These are phyloP conservation scores for Daboia siamensis DNA, from an alignment of 2,113 vertebrate species.

Conservation along the genomic window DNA sequence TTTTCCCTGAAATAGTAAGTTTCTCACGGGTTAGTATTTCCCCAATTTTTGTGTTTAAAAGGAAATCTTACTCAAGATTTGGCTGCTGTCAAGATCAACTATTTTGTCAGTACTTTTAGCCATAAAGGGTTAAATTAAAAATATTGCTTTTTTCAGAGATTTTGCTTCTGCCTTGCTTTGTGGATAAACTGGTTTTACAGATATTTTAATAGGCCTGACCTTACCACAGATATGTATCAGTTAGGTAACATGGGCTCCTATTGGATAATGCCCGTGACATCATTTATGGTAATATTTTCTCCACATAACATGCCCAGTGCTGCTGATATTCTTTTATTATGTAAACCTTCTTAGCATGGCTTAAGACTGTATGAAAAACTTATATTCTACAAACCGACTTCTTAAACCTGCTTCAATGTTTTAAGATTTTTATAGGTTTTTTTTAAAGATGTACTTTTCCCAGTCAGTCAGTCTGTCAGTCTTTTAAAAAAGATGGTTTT, in stretches of 20 bases:
- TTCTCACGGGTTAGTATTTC: not conserved
- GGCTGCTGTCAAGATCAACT: not conserved
- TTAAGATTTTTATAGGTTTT: not conserved
- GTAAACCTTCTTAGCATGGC: not conserved
- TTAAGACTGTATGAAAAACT: not conserved
- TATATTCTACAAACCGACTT: not conserved
- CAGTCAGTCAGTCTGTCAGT: not conserved
- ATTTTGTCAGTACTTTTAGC: not conserved
- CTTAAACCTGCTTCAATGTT: not conserved
- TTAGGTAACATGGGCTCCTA: not conserved
- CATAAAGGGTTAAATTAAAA: not conserved
- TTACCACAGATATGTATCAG: not conserved
- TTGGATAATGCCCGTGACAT: not conserved
- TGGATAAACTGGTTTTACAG: not conserved
- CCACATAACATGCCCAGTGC: not conserved
- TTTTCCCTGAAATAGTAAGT: not conserved
- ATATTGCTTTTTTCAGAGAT: not conserved
- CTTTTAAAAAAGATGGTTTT: not conserved
- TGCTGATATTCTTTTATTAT: not conserved
- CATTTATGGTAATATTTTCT: not conserved
- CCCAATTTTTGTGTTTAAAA: not conserved
- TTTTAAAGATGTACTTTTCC: not conserved
- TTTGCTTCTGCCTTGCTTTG: not conserved
- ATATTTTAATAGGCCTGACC: not conserved
- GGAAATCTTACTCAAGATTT: not conserved